phyloP scores from a whole-genome alignment of 2,888 invertebrate species.

The Drosophila nr. perissopoda region DNA sequence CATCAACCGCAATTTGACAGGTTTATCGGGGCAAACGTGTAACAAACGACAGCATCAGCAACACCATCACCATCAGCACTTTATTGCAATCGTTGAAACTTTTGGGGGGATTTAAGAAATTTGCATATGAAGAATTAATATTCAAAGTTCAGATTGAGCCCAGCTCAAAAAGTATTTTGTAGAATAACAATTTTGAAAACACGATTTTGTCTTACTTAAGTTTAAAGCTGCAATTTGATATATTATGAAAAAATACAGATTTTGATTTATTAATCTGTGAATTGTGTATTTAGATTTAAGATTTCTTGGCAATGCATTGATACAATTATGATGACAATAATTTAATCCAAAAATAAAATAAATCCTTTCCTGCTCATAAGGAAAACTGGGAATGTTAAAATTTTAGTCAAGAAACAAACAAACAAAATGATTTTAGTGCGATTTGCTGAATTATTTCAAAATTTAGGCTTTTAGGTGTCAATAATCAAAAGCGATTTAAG shows the following conservation, averaged over 20 bases:
- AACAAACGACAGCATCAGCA: neutral
- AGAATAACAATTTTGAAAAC: no score
- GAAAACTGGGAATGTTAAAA: neutral
- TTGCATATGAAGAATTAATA: neutral
- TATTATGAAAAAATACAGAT: neutral
- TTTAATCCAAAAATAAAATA: neutral
- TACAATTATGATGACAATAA: neutral
- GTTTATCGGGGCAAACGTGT: conserved; percentile 9
- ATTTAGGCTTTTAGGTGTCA: no score
- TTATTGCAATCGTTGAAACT: neutral
- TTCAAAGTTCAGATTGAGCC: no score
- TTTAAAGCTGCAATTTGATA: neutral
- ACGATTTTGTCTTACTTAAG: neutral
- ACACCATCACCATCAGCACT: neutral
- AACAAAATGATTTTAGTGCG: neutral
- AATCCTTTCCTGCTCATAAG: accelerated
- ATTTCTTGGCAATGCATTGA: neutral
- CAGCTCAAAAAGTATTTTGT: neutral
- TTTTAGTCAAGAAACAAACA: neutral
- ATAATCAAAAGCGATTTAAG: no score
- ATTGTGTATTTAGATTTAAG: neutral
- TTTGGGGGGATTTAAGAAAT: neutral
- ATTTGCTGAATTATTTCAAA: neutral
- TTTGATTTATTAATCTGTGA: neutral
- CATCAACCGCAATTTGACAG: conserved; percentile 36